Base-by-base conservation (phyloP, 2,888 invertebrate genomes). In the Cistogaster globosa region DNA sequence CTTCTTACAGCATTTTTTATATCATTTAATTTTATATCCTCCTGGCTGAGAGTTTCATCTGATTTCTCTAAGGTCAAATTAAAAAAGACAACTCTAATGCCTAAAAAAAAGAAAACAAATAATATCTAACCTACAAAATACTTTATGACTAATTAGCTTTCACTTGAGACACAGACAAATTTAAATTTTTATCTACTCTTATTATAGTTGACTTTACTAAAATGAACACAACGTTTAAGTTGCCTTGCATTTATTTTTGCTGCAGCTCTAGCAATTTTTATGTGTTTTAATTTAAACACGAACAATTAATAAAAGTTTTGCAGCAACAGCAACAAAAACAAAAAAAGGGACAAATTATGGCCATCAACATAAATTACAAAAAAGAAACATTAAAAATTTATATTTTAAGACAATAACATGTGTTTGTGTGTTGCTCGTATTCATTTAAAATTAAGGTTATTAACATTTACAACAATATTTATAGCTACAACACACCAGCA, bases 141-240 rank as follows among this genome's bases (percentile, higher is more conserved):
- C n/a, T 57, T 67, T 67, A 76, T 55, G 53, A 53, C 55, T 78
- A 69, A 78, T 78, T 78, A 69, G 53, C 38, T 62, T 42, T 26
- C 62, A 78, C 62, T 69, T 53, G 69, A 16, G 55, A n/a, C 60
- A 42, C n/a, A 53, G 53, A 36, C 18, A 42, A 48, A 53, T 55
- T 62, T 32, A 20, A 36, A 42, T 12, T 42, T 42, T 42, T 26
- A 42, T 42, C 42, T 42, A 42, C 32, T 32, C 8, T 0, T 32
- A 5, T 7, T 60, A 42, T 53, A 68, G 4, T 26, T 62, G 42
- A 22, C 57, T 36, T 8, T 20, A 68, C 5, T 12, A 16, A 69
- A 32, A 4, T 11, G 7, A 74, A 16, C 57, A 36, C 48, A 57
- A 8, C 5, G 11, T 20, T 2, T 1, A 12, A 12, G 42, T 12